Base-by-base conservation (phyloP, 2,888 invertebrate species). In the Chalcis sispes region DNA sequence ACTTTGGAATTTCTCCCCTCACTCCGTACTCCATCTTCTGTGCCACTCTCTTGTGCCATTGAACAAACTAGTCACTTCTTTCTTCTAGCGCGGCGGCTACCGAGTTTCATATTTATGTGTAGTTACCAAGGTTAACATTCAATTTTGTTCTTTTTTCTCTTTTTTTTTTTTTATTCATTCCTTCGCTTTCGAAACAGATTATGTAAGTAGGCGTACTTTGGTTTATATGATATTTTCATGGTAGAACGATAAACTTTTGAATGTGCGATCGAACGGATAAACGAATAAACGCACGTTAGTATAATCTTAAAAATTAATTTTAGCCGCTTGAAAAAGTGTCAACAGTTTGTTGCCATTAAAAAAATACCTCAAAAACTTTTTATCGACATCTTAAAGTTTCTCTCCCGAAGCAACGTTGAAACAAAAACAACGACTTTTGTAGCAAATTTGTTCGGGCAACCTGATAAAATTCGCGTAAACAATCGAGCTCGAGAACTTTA, bases 51-150 rank as follows among this genome's bases (percentile, higher is more conserved):
- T 82, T 84, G 84, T 86, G 83, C 87, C 86, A 87, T 87, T 87
- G 86, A 87, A 87, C 86, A 85, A 86, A 88, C 87, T 88, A 87
- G 87, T 88, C 86, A 87, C 86, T 87, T 87, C 86, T 88, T 87
- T 88, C 86, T 87, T 86, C 84, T 87, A 86, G 15, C 50, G 5
- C 48, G 13, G 18, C 82, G 83, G 83, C 84, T 83, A 84, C 83
- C 83, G 84, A 86, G 84, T 86, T 87, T 86, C 83, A 82, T 84
- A 82, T 84, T 84, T 83, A 83, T 81, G 81, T 82, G 80, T 80
- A 81, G 82, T 79, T 83, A 79, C 82, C 84, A 87, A 85, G 85
- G 86, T 86, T 87, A 84, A 75, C 67, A 67, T 72, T 72, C 74
- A 71, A 67, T 78, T 74, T 13, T 40, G 15, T 32, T n/a, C 62